phyloP scores from a whole-genome alignment of 2,113 vertebrate genomes.

The Lipophrys pholis region DNA sequence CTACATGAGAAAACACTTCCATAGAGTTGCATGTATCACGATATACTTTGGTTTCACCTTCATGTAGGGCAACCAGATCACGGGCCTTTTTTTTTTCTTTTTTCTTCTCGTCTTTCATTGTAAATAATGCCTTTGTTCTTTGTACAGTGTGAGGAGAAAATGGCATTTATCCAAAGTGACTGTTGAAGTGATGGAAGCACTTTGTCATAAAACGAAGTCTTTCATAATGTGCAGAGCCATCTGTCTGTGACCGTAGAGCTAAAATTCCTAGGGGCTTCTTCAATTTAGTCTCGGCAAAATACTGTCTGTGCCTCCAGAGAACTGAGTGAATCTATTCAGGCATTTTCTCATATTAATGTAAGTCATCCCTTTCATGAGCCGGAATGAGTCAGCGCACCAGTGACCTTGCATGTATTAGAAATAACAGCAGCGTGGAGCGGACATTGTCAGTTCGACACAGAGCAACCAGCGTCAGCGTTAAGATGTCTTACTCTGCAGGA shows the following conservation, averaged over 20 bases:
- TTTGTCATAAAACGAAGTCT: neutral
- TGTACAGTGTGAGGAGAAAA: neutral
- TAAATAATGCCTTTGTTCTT: no score
- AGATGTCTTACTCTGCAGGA: conserved; percentile 36
- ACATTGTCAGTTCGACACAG: neutral
- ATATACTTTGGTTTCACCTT: no score
- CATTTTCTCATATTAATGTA: conserved; percentile 8
- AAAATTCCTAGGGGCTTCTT: neutral
- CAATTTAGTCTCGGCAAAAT: neutral
- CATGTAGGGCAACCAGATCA: no score
- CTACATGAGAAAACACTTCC: no score
- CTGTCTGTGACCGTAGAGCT: neutral
- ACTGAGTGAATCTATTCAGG: neutral
- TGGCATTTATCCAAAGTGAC: neutral
- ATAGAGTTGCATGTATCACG: no score
- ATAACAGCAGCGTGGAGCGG: neutral
- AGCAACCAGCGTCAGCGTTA: neutral
- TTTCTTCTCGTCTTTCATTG: no score
- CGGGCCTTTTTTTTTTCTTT: no score
- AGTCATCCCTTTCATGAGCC: conserved; percentile 1
- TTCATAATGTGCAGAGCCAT: neutral
- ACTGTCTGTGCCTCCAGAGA: neutral
- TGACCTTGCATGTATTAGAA: conserved; percentile 13
- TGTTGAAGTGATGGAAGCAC: neutral
- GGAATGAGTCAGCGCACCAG: neutral